These are phyloP conservation scores for Drosophila neotestacea DNA, from an alignment of 2,888 invertebrate species.

Conservation along the genomic window DNA sequence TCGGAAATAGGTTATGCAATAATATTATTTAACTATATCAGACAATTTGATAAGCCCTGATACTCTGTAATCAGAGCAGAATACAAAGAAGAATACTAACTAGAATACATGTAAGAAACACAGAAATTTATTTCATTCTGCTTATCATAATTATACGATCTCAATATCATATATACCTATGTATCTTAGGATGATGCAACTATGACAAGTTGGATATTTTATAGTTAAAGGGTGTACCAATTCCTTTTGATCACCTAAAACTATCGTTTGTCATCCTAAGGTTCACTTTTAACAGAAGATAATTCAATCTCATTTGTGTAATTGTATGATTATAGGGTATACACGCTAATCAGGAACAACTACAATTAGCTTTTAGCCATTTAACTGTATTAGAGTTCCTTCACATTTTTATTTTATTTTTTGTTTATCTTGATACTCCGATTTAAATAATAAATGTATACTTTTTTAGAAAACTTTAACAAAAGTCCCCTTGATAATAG, in stretches of 20 bases:
- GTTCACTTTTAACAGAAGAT: background rate
- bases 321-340: conserved; percentile 1
- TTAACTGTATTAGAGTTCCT: no score
- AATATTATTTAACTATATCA: background rate
- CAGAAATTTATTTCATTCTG: no score
- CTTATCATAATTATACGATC: no score
- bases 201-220: no score
- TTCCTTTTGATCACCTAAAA: no score
- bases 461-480: background rate
- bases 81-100: no score
- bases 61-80: background rate
- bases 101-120: no score
- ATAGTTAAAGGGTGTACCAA: no score
- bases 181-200: no score
- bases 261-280: background rate
- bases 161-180: no score
- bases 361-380: no score
- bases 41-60: conserved; percentile 6
- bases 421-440: background rate
- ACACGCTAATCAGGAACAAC: background rate
- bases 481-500: conserved; percentile 9
- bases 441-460: background rate
- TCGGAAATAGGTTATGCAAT: conserved; percentile 12
- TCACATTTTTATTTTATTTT: background rate
- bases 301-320: background rate